Evolutionary conservation across 2,888 invertebrate genomes (phyloP).

Genomic region (Thyatira batis): DNA sequence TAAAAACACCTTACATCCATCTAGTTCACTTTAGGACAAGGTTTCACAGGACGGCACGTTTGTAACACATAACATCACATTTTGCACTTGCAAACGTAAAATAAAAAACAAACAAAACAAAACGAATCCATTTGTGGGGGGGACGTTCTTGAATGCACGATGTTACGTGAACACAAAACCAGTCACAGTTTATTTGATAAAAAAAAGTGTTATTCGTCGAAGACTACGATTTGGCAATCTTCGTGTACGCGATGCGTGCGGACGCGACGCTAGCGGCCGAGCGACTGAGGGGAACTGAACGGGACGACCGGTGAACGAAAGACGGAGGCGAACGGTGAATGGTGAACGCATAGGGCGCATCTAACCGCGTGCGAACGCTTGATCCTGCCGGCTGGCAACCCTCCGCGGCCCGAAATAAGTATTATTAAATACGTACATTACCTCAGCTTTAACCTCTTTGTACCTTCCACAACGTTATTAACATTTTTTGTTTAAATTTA

Average conservation of each 20-base stretch:
- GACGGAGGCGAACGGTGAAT: constrained; percentile 43
- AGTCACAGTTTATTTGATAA: constrained; percentile 59
- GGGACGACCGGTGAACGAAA: constrained; percentile 49
- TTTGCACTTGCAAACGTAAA: constrained; percentile 72
- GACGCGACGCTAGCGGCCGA: constrained; percentile 54
- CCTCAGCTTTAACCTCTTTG: constrained; percentile 23
- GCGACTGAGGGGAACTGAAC: constrained; percentile 63
- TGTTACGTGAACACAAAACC: constrained; percentile 50
- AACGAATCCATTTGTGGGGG: constrained; percentile 56
- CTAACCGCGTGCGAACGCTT: constrained; percentile 47
- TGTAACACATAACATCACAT: constrained; percentile 76
- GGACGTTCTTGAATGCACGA: constrained; percentile 42
- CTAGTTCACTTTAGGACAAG: constrained; percentile 71
- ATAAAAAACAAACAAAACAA: constrained; percentile 56
- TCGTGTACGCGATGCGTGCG: constrained; percentile 34
- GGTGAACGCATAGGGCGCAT: constrained; percentile 61
- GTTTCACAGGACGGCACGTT: constrained; percentile 73
- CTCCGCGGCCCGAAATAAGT: constrained; percentile 47
- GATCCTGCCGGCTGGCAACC: constrained; percentile 24
- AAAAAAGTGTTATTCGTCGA: constrained; percentile 58
- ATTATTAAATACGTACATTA: constrained; percentile 52
- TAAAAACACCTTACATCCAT: constrained; percentile 72
- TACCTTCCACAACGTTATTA: constrained; percentile 19
- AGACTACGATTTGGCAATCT: constrained; percentile 54
- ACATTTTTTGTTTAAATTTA: background rate